Percentiles rank a stretch among this genome's conserved stretches.
Conservation (phyloP, 2,888 invertebrate species). For the Sepiola atlantica region DNA sequence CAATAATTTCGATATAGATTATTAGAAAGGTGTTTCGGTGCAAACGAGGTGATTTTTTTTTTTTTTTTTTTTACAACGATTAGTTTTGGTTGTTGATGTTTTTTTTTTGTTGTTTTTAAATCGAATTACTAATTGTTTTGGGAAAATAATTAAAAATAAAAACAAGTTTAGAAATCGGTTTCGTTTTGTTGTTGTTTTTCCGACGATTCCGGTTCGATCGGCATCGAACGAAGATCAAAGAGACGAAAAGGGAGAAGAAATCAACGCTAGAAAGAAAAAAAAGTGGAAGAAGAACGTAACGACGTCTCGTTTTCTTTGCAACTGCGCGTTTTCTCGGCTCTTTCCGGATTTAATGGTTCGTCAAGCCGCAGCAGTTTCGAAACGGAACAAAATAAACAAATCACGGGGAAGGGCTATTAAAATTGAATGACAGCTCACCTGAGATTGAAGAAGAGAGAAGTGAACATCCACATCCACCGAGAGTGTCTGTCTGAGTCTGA, state of each 20-base stretch:
- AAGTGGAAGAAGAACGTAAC: neutral
- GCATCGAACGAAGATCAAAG: neutral
- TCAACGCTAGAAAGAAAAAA: neutral
- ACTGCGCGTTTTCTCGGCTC: too few relatives aligned
- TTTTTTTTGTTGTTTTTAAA: too few relatives aligned
- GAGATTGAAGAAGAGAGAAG: neutral
- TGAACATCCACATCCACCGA: conserved; percentile 44
- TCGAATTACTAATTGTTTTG: too few relatives aligned
- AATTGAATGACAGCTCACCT: neutral
- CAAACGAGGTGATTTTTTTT: neutral
- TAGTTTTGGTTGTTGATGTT: too few relatives aligned
- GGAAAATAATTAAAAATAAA: neutral
- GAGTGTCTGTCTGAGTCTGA: too few relatives aligned
- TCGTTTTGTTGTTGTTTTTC: neutral
- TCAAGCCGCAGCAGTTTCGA: neutral
- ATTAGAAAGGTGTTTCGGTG: neutral
- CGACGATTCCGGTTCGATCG: neutral
- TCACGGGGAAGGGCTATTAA: neutral
- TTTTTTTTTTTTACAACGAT: too few relatives aligned
- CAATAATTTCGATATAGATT: neutral
- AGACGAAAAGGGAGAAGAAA: too few relatives aligned
- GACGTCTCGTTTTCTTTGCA: too few relatives aligned
- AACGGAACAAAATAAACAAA: neutral
- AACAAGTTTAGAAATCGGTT: neutral
- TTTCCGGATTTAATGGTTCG: neutral